These are phyloP conservation scores for Oeneis ivallda DNA, from an alignment of 2,888 invertebrate genomes.

Conservation along the genomic window DNA sequence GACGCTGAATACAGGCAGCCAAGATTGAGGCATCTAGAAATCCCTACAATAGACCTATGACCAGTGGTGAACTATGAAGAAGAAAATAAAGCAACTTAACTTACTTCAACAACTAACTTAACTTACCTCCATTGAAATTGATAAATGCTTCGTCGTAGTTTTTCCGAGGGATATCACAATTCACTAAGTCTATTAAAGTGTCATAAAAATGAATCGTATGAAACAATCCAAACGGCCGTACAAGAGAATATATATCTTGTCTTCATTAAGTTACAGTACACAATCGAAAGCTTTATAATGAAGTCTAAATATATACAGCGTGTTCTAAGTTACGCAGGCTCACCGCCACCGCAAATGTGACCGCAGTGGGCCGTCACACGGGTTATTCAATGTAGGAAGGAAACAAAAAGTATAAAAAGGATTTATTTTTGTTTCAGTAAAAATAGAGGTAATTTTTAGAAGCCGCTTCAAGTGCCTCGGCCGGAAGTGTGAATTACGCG, in stretches of 20 bases:
- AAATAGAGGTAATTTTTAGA: no score
- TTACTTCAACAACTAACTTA: no score
- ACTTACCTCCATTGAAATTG: no score
- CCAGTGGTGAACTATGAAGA: no score
- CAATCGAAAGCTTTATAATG: neutral
- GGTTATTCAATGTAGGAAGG: slow-evolving; percentile 31
- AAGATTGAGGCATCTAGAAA: no score
- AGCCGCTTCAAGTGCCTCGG: no score
- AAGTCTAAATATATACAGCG: slow-evolving; percentile 42
- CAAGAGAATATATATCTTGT: slow-evolving; percentile 12
- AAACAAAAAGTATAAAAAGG: slow-evolving; percentile 14
- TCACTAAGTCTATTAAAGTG: slow-evolving; percentile 3
- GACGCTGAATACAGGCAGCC: no score
- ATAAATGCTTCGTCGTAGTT: neutral
- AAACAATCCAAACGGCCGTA: neutral
- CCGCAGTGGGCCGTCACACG: slow-evolving; percentile 44
- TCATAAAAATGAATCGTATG: neutral
- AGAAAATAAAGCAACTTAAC: no score
- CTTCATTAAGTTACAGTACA: neutral
- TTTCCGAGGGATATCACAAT: no score
- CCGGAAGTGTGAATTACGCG: no score
- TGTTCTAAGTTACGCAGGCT: slow-evolving; percentile 43
- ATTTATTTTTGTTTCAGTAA: no score
- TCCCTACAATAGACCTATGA: no score
- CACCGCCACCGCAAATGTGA: slow-evolving; percentile 43